phyloP scores from a whole-genome alignment of 2,888 invertebrate genomes.

The Augochlorella aurata region DNA sequence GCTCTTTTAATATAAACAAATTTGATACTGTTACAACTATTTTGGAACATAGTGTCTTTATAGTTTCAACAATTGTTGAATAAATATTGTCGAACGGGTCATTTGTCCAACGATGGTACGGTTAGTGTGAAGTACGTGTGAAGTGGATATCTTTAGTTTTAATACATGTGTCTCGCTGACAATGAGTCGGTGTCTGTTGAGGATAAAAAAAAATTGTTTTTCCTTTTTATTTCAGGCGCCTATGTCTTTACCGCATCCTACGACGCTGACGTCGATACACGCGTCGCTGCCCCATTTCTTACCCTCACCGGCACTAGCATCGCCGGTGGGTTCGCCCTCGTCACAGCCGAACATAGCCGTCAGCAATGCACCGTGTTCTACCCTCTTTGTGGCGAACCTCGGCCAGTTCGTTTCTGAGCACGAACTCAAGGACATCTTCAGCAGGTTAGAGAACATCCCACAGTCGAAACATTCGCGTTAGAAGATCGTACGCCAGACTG shows the following conservation, averaged over 20 bases:
- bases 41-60: too few relatives aligned
- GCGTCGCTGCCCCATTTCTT: conserved; percentile 92
- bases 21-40: too few relatives aligned
- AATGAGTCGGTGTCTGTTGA: neutral
- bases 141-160: too few relatives aligned
- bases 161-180: neutral
- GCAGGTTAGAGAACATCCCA: conserved; percentile 87
- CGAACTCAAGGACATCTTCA: conserved; percentile 98
- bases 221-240: conserved; percentile 81
- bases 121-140: neutral
- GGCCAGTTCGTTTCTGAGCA: conserved; percentile 99
- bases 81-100: neutral
- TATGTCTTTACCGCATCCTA: conserved; percentile 85
- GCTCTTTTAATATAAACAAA: too few relatives aligned
- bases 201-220: conserved; percentile 14
- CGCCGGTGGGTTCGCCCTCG: conserved; percentile 91
- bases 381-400: conserved; percentile 98
- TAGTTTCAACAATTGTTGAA: too few relatives aligned
- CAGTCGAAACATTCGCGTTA: conserved; percentile 18
- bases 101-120: neutral
- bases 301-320: conserved; percentile 96
- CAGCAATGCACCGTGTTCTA: conserved; percentile 95
- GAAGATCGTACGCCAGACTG: neutral
- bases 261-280: conserved; percentile 88
- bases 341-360: conserved; percentile 88